Conservation (phyloP, 1,140 invertebrate genomes). For the Zaprionus davidi region DNA sequence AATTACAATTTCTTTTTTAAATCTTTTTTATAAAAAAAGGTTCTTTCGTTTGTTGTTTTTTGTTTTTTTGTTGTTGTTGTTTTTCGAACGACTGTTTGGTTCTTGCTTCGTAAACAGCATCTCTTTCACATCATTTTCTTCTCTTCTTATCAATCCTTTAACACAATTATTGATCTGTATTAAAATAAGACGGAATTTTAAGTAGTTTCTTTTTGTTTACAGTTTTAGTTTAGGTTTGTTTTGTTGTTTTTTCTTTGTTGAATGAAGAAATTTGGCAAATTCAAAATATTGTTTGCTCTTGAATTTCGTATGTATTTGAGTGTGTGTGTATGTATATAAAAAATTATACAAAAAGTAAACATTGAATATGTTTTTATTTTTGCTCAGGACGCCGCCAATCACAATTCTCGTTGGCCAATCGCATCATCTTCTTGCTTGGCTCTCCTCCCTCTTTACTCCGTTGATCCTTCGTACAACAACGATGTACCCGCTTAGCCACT, state of each 20-base stretch:
- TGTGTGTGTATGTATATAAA: slow-evolving; percentile 24
- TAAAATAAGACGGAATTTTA: slow-evolving; percentile 51
- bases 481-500: slow-evolving; percentile 59
- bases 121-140: slow-evolving; percentile 1
- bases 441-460: not conserved
- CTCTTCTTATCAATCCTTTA: slow-evolving; percentile 23
- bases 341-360: slow-evolving; percentile 48
- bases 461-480: not conserved
- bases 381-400: slow-evolving; percentile 19
- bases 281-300: slow-evolving; percentile 24
- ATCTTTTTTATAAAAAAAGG: slow-evolving; percentile 82
- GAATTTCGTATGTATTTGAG: slow-evolving; percentile 7
- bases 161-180: slow-evolving; percentile 38
- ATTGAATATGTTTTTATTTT: slow-evolving; percentile 23
- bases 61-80: slow-evolving; percentile 31
- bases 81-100: slow-evolving; percentile 79
- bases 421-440: not conserved
- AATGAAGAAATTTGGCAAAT: slow-evolving; percentile 28
- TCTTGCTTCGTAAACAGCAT: slow-evolving; percentile 49
- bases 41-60: slow-evolving; percentile 58
- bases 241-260: not conserved
- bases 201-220: slow-evolving; percentile 39
- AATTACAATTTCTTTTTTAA: slow-evolving; percentile 68
- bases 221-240: not conserved
- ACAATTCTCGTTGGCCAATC: not conserved